These are phyloP conservation scores for Alentia gelatinosa DNA, from an alignment of 2,888 invertebrate species.

Conservation along the genomic window DNA sequence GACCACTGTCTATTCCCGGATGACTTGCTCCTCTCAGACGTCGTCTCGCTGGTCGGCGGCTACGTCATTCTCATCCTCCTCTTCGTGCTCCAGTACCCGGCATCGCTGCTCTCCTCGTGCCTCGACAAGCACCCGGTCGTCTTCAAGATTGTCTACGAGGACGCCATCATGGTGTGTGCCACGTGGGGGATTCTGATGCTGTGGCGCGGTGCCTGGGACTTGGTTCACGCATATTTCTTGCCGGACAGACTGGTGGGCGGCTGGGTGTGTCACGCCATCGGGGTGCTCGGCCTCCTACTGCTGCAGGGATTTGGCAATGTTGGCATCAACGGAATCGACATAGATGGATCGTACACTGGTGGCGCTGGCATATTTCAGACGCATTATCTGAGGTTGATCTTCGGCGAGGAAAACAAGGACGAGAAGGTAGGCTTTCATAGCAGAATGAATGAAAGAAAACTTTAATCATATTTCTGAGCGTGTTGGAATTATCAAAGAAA, in stretches of 20 bases:
- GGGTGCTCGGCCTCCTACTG: constrained; percentile 61
- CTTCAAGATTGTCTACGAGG: constrained; percentile 63
- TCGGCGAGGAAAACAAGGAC: background rate
- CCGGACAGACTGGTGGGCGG: constrained; percentile 62
- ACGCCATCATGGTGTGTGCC: constrained; percentile 60
- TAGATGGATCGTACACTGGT: constrained; percentile 62
- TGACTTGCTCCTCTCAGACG: constrained; percentile 58
- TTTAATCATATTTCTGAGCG: no score
- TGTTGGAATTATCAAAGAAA: no score
- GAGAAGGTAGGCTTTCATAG: constrained; percentile 19
- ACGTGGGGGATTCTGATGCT: constrained; percentile 65
- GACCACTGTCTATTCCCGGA: constrained; percentile 63
- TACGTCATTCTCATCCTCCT: constrained; percentile 31
- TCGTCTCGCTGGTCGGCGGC: constrained; percentile 62
- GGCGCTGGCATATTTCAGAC: constrained; percentile 65
- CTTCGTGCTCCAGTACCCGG: constrained; percentile 55
- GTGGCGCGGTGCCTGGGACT: constrained; percentile 67
- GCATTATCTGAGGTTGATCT: constrained; percentile 61
- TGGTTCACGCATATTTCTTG: constrained; percentile 62
- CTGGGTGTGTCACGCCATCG: constrained; percentile 65
- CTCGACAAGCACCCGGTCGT: constrained; percentile 29
- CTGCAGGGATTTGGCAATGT: constrained; percentile 65
- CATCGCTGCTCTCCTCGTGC: background rate
- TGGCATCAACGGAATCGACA: constrained; percentile 65
- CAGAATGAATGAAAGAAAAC: no score